Percentiles rank a stretch among this genome's conserved stretches.
Conservation (phyloP, 2,113 vertebrate species). For the Athene cunicularia region DNA sequence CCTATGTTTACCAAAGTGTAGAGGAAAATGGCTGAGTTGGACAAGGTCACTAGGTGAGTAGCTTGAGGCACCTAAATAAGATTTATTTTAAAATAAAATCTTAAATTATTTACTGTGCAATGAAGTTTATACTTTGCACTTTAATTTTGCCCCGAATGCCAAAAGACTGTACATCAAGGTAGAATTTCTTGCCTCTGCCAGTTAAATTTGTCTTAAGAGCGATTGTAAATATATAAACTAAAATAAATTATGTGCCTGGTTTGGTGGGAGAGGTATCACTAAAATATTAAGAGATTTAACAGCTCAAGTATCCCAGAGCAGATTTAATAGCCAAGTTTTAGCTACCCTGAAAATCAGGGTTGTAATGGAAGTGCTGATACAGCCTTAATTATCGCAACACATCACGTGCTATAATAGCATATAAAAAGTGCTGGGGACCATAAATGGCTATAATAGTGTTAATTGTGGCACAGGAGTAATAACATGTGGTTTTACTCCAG, state of each 20-base stretch:
- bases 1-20: constrained; percentile 68
- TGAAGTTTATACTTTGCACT: constrained; percentile 73
- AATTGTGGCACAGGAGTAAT: neutral
- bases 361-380: constrained; percentile 5
- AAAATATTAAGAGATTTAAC: neutral
- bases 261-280: constrained; percentile 17
- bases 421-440: constrained; percentile 15
- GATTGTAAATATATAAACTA: constrained; percentile 39
- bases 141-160: constrained; percentile 66
- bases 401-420: constrained; percentile 8
- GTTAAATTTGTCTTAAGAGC: constrained; percentile 55
- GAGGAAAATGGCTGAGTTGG: constrained; percentile 62
- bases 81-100: constrained; percentile 57
- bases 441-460: neutral
- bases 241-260: constrained; percentile 46
- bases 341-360: constrained; percentile 8
- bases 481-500: neutral
- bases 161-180: constrained; percentile 55
- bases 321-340: constrained; percentile 10
- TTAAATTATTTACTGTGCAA: constrained; percentile 65
- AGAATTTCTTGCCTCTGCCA: constrained; percentile 50
- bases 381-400: constrained; percentile 17
- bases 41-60: constrained; percentile 53
- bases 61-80: constrained; percentile 58
- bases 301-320: constrained; percentile 1